Base-by-base conservation (phyloP, 2,888 invertebrate genomes). In the Pecten maximus region DNA sequence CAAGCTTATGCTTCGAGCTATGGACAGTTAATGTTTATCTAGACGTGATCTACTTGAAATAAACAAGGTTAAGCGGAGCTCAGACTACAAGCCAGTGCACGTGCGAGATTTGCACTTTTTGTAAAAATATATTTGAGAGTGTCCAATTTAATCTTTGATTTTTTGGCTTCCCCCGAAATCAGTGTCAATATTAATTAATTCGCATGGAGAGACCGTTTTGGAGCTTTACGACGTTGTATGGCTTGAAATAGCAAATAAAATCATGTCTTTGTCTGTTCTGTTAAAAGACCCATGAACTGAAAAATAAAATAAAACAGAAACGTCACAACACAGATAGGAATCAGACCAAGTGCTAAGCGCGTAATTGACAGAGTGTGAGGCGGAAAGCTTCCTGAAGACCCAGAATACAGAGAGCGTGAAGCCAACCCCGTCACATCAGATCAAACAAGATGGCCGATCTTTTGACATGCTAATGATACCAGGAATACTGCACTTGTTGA, bases 371-470 rank as follows among this genome's bases (percentile, higher is more conserved):
- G 74, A 74, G 74, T 74, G 74, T 74, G 35, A 74, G 74, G 35
- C 74, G 28, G 74, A 35, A 74, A 74, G 74, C 74, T 74, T 74
- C 74, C 74, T 74, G 74, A 74, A 74, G 74, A 74, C 74, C 74
- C 74, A 74, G 74, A 74, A 74, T 35, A 74, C 74, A 74, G 74
- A 74, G 74, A 6, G 74, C 74, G 35, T 74, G 74, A 74, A 74
- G 23, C 74, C 74, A 74, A 35, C 74, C 74, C 28, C 74, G 74
- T 74, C 74, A 74, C 28, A 74, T 74, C 74, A 35, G 74, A 74
- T 74, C 74, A 74, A 74, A 74, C 74, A 74, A 74, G 74, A 74
- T 74, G 74, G 74, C 74, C 74, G 74, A 74, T 74, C 74, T 74
- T 28, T 54, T 74, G 35, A 74, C 74, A 74, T 74, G 74, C 74